Percentiles rank a stretch among this genome's conserved stretches.
These are phyloP conservation scores for Hyperoplus immaculatus DNA, from an alignment of 2,797 vertebrate genomes.

Conservation along the genomic window DNA sequence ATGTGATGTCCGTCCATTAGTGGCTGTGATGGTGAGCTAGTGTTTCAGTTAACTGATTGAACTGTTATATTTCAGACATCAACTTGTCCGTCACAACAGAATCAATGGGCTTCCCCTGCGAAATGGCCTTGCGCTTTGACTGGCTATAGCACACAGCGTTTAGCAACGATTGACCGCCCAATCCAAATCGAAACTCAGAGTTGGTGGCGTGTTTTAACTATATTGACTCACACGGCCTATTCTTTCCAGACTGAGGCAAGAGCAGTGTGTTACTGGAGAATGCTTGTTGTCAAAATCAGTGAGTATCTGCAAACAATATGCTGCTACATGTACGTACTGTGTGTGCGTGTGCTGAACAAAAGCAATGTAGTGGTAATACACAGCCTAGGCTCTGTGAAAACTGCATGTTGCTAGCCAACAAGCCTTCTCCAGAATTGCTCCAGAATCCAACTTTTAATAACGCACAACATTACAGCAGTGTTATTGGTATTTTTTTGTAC, in stretches of 20 bases:
- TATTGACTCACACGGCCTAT: slow-evolving; percentile 38
- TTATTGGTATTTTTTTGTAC: slow-evolving; percentile 9
- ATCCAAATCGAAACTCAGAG: slow-evolving; percentile 39
- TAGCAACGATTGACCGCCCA: slow-evolving; percentile 49
- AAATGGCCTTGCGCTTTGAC: slow-evolving; percentile 24
- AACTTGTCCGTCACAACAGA: slow-evolving; percentile 47
- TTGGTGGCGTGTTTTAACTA: slow-evolving; percentile 15
- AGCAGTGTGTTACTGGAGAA: not conserved
- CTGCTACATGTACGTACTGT: no score
- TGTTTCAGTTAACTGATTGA: slow-evolving; percentile 39
- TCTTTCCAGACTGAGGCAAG: not conserved
- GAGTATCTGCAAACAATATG: no score
- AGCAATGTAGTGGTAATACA: no score
- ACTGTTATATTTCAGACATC: slow-evolving; percentile 38
- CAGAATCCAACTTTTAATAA: slow-evolving; percentile 3
- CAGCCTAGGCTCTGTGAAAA: no score
- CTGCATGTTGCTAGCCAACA: no score
- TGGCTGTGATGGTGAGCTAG: slow-evolving; percentile 17
- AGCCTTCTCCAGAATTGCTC: no score
- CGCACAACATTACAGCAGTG: slow-evolving; percentile 13
- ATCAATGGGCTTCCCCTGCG: slow-evolving; percentile 43
- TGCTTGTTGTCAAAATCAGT: no score
- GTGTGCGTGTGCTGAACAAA: no score
- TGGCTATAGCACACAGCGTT: slow-evolving; percentile 43
- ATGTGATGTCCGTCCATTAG: slow-evolving; percentile 36